Conservation (phyloP, 2,888 invertebrate genomes). For the Tenthredo mesomela region DNA sequence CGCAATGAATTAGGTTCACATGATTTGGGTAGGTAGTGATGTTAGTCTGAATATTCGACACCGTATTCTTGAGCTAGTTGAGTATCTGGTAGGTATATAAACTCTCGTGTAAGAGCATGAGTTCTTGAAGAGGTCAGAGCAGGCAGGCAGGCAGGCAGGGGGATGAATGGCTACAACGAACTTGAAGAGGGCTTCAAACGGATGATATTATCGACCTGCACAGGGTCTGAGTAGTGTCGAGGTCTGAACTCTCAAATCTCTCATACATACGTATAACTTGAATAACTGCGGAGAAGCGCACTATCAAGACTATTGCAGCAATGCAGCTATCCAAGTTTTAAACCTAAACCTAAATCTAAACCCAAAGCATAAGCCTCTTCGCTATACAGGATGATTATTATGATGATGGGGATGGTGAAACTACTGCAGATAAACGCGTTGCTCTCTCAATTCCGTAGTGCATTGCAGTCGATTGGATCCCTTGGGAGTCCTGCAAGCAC, state of each 20-base stretch:
- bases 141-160: no score
- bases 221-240: not conserved
- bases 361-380: not conserved
- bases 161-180: conserved; percentile 19
- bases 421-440: conserved; percentile 77
- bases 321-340: not conserved
- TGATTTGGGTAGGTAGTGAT: not conserved
- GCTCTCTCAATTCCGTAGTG: conserved; percentile 97
- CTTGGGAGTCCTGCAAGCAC: conserved; percentile 90
- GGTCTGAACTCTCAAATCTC: not conserved
- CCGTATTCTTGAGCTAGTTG: not conserved
- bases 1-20: not conserved
- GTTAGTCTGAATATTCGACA: not conserved
- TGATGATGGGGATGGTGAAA: not conserved
- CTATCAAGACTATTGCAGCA: not conserved
- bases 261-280: not conserved
- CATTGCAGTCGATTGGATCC: conserved; percentile 91
- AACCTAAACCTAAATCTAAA: not conserved
- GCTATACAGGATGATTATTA: not conserved
- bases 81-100: conserved; percentile 4
- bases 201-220: conserved; percentile 38
- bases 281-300: not conserved
- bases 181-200: conserved; percentile 43
- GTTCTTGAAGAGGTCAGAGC: not conserved
- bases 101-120: not conserved